Evolutionary conservation across 1,140 invertebrate species (phyloP), one percentile per base, ranked within the genome.

Genomic region (Hylyphantes graminicola): DNA sequence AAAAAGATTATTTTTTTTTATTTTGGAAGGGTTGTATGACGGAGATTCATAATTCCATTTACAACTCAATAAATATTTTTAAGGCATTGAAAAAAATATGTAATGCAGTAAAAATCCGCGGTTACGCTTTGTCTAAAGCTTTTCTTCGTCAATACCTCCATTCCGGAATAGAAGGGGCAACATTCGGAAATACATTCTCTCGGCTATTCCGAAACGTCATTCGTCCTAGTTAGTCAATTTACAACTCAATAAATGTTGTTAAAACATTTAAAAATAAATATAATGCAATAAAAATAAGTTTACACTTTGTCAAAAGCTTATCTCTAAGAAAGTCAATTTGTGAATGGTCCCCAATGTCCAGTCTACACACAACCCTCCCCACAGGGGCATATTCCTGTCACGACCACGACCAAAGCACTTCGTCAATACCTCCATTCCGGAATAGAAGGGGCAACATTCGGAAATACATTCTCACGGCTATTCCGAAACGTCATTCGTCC

Each of bases 101-200:
- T n/a, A n/a, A n/a, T n/a, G n/a, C n/a, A n/a, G n/a, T n/a, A n/a
- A n/a, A n/a, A n/a, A n/a, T n/a, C n/a, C n/a, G n/a, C n/a, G n/a
- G n/a, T n/a, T n/a, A n/a, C n/a, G n/a, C n/a, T n/a, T n/a, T n/a
- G n/a, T n/a, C n/a, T n/a, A n/a, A n/a, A n/a, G n/a, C n/a, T n/a
- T n/a, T n/a, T n/a, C 57, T 76, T 51, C 57, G 74, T 64, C 74
- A 76, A 76, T 76, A 76, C 59, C 74, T 76, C 64, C 53, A 63
- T 61, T 64, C 74, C n/a, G 59, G 10, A 70, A 35, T 35, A 35
- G 35, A 35, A 70, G 50, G 9, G 50, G 17, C 55, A 57, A 48
- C 72, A 35, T 74, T 74, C 72, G 72, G 54, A 59, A 74, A 74
- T 74, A 74, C 72, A 59, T 59, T 74, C 72, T 74, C 54, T 21